A percentile compares a stretch with the other conserved stretches of the same genome.
phyloP scores from a whole-genome alignment of 2,113 vertebrate species.

The Halichoeres trimaculatus region DNA sequence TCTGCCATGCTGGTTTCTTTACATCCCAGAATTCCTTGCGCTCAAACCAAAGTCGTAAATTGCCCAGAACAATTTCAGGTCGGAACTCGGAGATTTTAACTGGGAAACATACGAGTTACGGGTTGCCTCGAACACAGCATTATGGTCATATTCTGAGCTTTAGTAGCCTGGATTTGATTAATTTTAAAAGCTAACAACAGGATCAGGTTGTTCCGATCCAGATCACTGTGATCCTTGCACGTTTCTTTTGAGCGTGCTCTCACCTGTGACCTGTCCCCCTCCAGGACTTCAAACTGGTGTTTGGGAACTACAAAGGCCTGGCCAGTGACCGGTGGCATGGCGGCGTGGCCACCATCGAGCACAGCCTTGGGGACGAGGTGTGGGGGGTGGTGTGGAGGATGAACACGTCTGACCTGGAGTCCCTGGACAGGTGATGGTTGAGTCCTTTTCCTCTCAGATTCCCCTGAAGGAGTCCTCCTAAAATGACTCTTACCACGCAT shows the following conservation, averaged over 20 bases:
- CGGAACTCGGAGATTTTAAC: no score
- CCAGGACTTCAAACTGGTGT: slow-evolving; percentile 91
- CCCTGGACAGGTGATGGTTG: slow-evolving; percentile 84
- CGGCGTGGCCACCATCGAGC: slow-evolving; percentile 89
- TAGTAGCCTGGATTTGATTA: no score
- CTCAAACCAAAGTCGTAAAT: no score
- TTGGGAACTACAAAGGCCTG: slow-evolving; percentile 87
- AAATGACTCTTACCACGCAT: background rate
- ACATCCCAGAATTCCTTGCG: no score
- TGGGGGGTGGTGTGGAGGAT: slow-evolving; percentile 95
- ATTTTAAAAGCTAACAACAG: no score
- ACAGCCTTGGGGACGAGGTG: slow-evolving; percentile 89
- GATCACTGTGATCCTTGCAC: background rate
- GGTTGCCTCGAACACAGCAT: no score
- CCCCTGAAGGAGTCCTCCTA: background rate
- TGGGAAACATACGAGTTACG: no score
- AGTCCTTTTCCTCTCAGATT: background rate
- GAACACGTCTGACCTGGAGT: slow-evolving; percentile 84
- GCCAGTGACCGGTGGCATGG: slow-evolving; percentile 89
- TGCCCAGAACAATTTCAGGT: no score
- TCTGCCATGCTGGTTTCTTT: no score
- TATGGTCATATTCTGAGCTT: no score
- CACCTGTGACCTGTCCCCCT: background rate
- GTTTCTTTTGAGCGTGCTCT: background rate
- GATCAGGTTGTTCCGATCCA: no score